phyloP scores from a whole-genome alignment of 2,888 invertebrate species.

The Dastarcus helophoroides region DNA sequence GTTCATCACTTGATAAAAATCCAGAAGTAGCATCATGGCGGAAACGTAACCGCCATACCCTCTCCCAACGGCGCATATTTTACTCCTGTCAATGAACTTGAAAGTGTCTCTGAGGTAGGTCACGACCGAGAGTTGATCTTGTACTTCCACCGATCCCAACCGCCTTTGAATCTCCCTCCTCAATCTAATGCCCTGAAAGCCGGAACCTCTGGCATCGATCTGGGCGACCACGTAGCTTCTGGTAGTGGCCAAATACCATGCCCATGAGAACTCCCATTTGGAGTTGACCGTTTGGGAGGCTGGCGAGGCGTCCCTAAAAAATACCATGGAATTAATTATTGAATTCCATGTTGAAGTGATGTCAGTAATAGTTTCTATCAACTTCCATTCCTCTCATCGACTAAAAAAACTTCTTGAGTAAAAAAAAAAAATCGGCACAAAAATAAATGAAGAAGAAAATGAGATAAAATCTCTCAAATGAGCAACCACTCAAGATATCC shows the following conservation, averaged over 20 bases:
- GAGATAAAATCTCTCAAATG: no score
- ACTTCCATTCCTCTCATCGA: no score
- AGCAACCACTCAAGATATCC: no score
- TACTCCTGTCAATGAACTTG: conserved; percentile 67
- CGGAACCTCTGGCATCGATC: conserved; percentile 82
- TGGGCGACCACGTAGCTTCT: conserved; percentile 77
- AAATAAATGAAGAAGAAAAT: no score
- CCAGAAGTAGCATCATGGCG: conserved; percentile 66
- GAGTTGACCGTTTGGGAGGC: conserved; percentile 78
- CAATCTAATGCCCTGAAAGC: conserved; percentile 66
- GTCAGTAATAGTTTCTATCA: no score
- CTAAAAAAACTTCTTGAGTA: no score
- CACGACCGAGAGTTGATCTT: conserved; percentile 48
- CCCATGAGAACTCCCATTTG: conserved; percentile 69
- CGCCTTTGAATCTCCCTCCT: conserved; percentile 59
- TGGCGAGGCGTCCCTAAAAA: conserved; percentile 69
- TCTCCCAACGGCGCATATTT: conserved; percentile 77
- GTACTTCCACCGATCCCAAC: conserved; percentile 51
- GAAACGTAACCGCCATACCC: conserved; percentile 85
- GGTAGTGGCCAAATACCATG: conserved; percentile 71
- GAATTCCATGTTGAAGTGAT: no score
- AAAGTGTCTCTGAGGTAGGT: conserved; percentile 70
- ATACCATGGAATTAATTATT: no score
- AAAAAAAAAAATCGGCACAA: no score
- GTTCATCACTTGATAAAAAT: conserved; percentile 62